Evolutionary conservation across 2,888 invertebrate genomes (phyloP), one percentile per base, ranked within the genome.

Genomic region (Rotaria magnacalcarata): DNA sequence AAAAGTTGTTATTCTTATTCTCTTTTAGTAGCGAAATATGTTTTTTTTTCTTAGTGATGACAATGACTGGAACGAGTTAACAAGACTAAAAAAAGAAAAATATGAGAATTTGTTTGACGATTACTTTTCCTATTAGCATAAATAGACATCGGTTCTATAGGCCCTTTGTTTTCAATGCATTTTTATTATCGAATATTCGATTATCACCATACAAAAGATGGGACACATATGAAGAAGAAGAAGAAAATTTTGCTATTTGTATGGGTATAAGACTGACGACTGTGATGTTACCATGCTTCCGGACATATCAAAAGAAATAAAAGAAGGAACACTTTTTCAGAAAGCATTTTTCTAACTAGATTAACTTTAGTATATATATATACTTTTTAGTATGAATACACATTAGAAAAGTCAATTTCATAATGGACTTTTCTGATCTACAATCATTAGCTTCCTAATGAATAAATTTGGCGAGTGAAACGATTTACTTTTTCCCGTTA

Each of bases 121-220:
- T 41, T 67, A 67, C 67, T 67, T 67, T 67, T 10, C 4, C 16
- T 16, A n/a, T 16, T 14, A 34, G 19, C 67, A 67, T 67, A 34
- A 67, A 7, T 67, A 67, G 67, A 67, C 67, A 34, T 67, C 7
- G 34, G 16, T 67, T 67, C 34, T 34, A 14, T 41, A 34, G 19
- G 19, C 1, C 16, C 2, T 34, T 34, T 34, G 34, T 34, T 67
- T 67, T 3, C 67, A 19, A 67, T 41, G 19, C 41, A 34, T 67
- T 67, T 34, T 67, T 67, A 34, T 67, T 34, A 67, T 67, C 67
- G 67, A 67, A 11, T 67, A 67, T 67, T 67, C 19, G 67, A 67
- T 67, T 67, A 67, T 67, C 34, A 34, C 34, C 67, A 67, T 19
- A 34, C 41, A 7, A 67, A 34, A 5, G 67, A 67, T 67, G 67